Base-by-base conservation (phyloP, 2,888 invertebrate species). In the Acanthosoma haemorrhoidale region DNA sequence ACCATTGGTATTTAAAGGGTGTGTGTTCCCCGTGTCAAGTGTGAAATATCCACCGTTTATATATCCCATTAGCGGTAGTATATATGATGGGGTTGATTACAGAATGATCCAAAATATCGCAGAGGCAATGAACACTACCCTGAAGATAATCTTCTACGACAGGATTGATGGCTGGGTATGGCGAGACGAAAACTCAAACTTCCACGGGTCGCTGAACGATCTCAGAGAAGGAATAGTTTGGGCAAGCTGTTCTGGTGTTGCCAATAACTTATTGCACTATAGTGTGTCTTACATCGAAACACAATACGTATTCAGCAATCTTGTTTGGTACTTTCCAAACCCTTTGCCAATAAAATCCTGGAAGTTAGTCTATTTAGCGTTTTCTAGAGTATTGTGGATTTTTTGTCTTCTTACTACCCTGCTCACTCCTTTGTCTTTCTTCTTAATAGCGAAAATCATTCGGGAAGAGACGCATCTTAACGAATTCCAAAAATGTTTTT, bases 31-130 rank as follows among this genome's bases (percentile, higher is more conserved):
- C 2, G 57, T 67, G 32, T 67, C 67, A 5, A 57, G 25, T 21
- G 67, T 67, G 1, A 18, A 31, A 16, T 67, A 67, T 9, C 31
- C 67, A n/a, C 67, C 67, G 5, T 67, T 15, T 13, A 67, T 67
- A 29, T 57, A 51, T 18, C 21, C 18, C 0, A 2, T 4, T 1
- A 21, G 11, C 4, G 34, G 13, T 18, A 15, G 32, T 1, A 21
- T 1, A 15, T 57, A 34, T 31, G 43, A 51, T 4, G 67, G 67
- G 16, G 57, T 67, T 11, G 67, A 67, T 34, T 67, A 67, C 18
- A 13, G 31, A 13, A 16, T 67, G 18, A 8, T 67, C 0, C 11
- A 21, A 13, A 51, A 51, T 3, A n/a, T 67, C n/a, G 15, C 67
- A 8, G 2, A 21, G n/a, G 18, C 21, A 6, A 34, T 67, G 11